A percentile compares a stretch with the other conserved stretches of the same genome.
These are phyloP conservation scores for Poecile montanus DNA, from an alignment of 2,797 vertebrate genomes.

Conservation along the genomic window DNA sequence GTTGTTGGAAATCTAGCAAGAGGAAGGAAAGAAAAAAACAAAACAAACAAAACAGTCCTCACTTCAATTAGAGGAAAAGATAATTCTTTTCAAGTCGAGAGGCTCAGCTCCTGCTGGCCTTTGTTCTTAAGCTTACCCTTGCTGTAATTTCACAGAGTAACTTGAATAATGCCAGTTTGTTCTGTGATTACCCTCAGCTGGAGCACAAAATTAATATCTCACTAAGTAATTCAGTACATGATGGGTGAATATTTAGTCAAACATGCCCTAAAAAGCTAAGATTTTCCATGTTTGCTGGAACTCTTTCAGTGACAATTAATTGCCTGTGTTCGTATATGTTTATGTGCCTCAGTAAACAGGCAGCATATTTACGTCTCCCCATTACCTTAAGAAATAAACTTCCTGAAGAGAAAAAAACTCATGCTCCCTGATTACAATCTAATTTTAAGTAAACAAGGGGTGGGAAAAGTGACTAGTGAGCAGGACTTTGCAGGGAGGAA, in stretches of 20 bases:
- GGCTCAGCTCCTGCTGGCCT: conserved; percentile 58
- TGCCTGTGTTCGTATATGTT: conserved; percentile 69
- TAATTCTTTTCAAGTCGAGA: conserved; percentile 67
- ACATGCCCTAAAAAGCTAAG: conserved; percentile 62
- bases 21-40: conserved; percentile 51
- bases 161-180: conserved; percentile 52
- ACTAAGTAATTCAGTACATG: conserved; percentile 71
- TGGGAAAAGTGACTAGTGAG: not conserved
- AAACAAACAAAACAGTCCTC: conserved; percentile 31
- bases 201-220: conserved; percentile 68
- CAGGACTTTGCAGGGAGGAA: not conserved
- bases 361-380: conserved; percentile 64
- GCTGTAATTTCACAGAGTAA: conserved; percentile 37
- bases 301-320: conserved; percentile 72
- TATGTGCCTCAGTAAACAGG: conserved; percentile 73
- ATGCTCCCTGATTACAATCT: conserved; percentile 60
- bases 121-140: conserved; percentile 51
- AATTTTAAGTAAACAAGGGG: conserved; percentile 42
- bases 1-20: conserved; percentile 14
- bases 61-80: conserved; percentile 68
- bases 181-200: conserved; percentile 69
- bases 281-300: conserved; percentile 45
- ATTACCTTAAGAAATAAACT: conserved; percentile 75
- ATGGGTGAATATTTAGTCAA: conserved; percentile 69
- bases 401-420: conserved; percentile 54